Percentiles rank a stretch among this genome's conserved stretches.
Evolutionary conservation across 37 sponge, comb jelly and placozoan genomes (phyloP).

Genomic region (Spongilla lacustris): DNA sequence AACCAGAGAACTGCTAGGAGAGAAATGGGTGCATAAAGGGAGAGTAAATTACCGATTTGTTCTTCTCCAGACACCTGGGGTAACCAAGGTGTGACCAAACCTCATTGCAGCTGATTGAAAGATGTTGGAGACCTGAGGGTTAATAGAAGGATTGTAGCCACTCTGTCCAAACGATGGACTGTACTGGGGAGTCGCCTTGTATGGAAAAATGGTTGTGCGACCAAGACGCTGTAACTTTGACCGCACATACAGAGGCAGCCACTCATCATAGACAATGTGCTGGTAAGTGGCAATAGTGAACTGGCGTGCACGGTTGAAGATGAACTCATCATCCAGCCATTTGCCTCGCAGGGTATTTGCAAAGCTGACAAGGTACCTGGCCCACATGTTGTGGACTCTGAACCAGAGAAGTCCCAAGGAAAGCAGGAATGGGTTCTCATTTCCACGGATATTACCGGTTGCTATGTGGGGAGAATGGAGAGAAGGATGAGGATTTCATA

Average conservation of each 20-base stretch:
- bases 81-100: conserved; percentile 82
- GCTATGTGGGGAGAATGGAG: conserved; percentile 28
- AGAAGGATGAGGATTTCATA: background rate
- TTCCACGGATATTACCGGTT: conserved; percentile 81
- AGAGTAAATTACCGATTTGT: background rate
- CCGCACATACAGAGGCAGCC: conserved; percentile 74
- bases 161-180: conserved; percentile 20
- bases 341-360: background rate
- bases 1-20: no score
- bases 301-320: conserved; percentile 77
- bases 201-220: background rate
- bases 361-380: conserved; percentile 17
- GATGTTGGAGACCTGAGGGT: conserved; percentile 69
- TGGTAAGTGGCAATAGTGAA: conserved; percentile 83
- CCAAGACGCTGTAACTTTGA: conserved; percentile 20
- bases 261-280: conserved; percentile 62
- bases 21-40: no score
- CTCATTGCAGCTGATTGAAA: conserved; percentile 87
- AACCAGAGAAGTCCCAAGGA: conserved; percentile 77
- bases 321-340: conserved; percentile 55
- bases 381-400: conserved; percentile 77
- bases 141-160: conserved; percentile 59
- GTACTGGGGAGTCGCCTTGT: conserved; percentile 29
- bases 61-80: conserved; percentile 74
- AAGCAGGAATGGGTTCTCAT: conserved; percentile 80